Evolutionary conservation across 1,140 invertebrate species (phyloP).

Genomic region (Drosophila orena): DNA sequence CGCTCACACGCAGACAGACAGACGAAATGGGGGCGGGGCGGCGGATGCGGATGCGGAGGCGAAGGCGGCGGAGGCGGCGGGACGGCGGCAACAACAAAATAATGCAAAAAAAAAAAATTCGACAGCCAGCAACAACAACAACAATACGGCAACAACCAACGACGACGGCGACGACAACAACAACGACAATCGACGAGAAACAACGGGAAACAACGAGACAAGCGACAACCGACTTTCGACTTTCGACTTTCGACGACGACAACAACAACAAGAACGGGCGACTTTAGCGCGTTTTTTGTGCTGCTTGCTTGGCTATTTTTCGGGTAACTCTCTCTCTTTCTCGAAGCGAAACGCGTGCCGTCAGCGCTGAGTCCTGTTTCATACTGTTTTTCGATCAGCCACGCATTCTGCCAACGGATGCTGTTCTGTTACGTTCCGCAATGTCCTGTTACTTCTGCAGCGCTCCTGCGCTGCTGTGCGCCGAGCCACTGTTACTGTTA

Average conservation of each 20-base stretch:
- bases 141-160: constrained; percentile 16
- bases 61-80: constrained; percentile 12
- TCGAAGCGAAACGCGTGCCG: constrained; percentile 74
- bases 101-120: constrained; percentile 13
- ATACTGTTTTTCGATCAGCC: constrained; percentile 51
- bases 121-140: constrained; percentile 18
- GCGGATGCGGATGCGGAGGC: constrained; percentile 6
- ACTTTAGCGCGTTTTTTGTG: constrained; percentile 45
- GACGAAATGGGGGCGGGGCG: constrained; percentile 21
- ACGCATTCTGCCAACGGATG: constrained; percentile 29
- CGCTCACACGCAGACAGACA: constrained; percentile 26
- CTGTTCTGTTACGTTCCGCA: neutral
- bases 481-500: constrained; percentile 16
- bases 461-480: neutral
- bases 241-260: constrained; percentile 21
- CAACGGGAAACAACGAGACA: neutral
- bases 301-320: constrained; percentile 47
- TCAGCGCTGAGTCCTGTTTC: constrained; percentile 81
- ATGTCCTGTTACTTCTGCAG: too few relatives aligned
- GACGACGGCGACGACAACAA: neutral
- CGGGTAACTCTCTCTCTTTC: constrained; percentile 29
- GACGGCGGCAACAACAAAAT: constrained; percentile 37
- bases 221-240: constrained; percentile 6
- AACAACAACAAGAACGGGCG: constrained; percentile 32
- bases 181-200: constrained; percentile 5